Evolutionary conservation across 2,797 vertebrate species (phyloP).

Genomic region (Momotus momota): DNA sequence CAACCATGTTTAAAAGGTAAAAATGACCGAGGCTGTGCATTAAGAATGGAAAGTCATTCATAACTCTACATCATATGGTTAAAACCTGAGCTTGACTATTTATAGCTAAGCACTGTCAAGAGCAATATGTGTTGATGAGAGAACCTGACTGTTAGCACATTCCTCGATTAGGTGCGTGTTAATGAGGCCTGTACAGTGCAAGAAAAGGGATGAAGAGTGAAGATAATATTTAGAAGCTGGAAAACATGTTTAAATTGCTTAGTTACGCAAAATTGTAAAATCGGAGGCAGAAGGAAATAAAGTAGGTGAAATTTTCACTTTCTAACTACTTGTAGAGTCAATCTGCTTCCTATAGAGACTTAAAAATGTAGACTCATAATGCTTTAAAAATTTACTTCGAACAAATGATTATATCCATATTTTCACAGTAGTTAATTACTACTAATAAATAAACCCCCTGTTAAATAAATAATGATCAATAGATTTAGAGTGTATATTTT

Average conservation of each 20-base stretch:
- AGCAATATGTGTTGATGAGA: not conserved
- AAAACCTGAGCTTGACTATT: constrained; percentile 26
- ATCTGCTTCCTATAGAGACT: not conserved
- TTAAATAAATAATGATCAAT: not conserved
- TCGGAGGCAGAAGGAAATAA: not conserved
- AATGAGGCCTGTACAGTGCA: not conserved
- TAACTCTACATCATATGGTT: not conserved
- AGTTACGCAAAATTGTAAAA: not conserved
- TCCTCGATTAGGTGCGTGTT: not conserved
- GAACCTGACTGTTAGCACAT: not conserved
- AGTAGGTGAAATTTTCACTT: not conserved
- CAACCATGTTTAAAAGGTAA: not conserved
- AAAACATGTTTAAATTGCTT: not conserved
- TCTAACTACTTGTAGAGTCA: not conserved
- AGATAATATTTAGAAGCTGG: not conserved
- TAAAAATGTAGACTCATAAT: not conserved
- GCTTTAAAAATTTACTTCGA: not conserved
- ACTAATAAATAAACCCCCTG: not conserved
- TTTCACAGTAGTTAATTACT: not conserved
- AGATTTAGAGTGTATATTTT: not conserved
- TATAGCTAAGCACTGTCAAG: not conserved
- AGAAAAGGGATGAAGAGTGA: not conserved
- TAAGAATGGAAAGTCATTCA: not conserved
- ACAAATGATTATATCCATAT: not conserved
- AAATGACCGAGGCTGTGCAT: not conserved